These are phyloP conservation scores for Chionis minor DNA, from an alignment of 2,113 vertebrate species.

Conservation along the genomic window DNA sequence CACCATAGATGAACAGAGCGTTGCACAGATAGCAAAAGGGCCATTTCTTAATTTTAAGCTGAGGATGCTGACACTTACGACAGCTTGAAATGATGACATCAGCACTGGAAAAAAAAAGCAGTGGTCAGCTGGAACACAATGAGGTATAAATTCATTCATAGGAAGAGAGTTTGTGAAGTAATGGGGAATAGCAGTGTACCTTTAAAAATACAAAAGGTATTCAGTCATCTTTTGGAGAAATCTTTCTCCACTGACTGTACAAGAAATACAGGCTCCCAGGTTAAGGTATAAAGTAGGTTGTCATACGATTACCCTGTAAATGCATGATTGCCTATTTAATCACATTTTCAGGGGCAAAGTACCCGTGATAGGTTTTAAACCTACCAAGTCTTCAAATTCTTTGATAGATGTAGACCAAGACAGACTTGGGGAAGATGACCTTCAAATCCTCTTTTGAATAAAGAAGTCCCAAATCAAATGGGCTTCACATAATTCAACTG, in stretches of 20 bases:
- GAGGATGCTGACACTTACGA: neutral
- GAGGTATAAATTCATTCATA: neutral
- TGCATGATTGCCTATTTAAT: neutral
- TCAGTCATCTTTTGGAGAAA: neutral
- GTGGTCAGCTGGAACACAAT: neutral
- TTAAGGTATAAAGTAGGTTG: neutral
- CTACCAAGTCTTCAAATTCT: neutral
- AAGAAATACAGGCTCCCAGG: neutral
- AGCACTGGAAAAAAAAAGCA: neutral
- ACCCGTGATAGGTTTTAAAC: neutral
- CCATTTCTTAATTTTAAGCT: neutral
- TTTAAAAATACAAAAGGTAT: neutral
- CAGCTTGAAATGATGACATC: neutral
- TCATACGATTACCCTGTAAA: neutral
- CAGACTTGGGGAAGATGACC: neutral
- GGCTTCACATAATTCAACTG: neutral
- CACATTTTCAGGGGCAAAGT: neutral
- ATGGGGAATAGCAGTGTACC: neutral
- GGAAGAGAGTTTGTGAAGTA: neutral
- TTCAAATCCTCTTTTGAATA: neutral
- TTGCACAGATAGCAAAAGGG: neutral
- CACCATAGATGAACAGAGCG: neutral
- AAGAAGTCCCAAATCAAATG: neutral
- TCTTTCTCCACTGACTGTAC: neutral
- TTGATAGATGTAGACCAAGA: neutral